These are phyloP conservation scores for Trisateles emortualis DNA, from an alignment of 2,888 invertebrate species.

Conservation along the genomic window DNA sequence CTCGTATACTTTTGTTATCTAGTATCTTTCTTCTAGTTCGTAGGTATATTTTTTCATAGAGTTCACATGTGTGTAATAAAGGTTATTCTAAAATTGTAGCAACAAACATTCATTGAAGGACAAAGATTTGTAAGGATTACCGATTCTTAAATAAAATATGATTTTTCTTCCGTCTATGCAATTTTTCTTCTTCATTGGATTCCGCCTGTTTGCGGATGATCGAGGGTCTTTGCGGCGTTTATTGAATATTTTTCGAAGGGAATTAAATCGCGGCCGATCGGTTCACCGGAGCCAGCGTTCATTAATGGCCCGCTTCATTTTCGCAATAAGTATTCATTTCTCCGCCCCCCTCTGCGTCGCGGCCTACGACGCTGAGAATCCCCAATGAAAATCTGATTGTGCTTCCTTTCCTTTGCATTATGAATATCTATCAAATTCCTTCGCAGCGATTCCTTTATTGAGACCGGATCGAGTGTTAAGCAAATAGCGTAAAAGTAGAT, in stretches of 20 bases:
- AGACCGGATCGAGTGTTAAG: conserved; percentile 64
- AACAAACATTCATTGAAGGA: conserved; percentile 34
- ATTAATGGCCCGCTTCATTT: conserved; percentile 81
- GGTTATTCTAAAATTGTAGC: conserved; percentile 30
- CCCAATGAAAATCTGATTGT: conserved; percentile 83
- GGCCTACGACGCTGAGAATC: conserved; percentile 50
- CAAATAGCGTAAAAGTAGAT: conserved; percentile 65
- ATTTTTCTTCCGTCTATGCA: conserved; percentile 55
- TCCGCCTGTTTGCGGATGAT: conserved; percentile 65
- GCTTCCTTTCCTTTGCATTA: conserved; percentile 79
- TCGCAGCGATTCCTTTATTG: conserved; percentile 70
- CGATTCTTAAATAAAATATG: conserved; percentile 47
- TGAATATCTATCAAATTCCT: conserved; percentile 78
- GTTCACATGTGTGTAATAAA: conserved; percentile 11
- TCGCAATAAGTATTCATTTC: conserved; percentile 85
- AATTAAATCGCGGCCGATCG: conserved; percentile 77
- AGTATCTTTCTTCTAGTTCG: background rate
- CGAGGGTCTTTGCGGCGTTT: conserved; percentile 66
- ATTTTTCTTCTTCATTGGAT: conserved; percentile 65
- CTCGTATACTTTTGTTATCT: conserved; percentile 17
- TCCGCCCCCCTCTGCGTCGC: conserved; percentile 51
- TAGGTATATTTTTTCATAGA: background rate
- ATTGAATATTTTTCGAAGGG: conserved; percentile 82
- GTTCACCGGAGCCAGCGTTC: conserved; percentile 70
- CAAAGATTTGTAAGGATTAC: conserved; percentile 48